Evolutionary conservation across 2,113 vertebrate species (phyloP), one percentile per base, ranked within the genome.

Genomic region (Pelobates fuscus): DNA sequence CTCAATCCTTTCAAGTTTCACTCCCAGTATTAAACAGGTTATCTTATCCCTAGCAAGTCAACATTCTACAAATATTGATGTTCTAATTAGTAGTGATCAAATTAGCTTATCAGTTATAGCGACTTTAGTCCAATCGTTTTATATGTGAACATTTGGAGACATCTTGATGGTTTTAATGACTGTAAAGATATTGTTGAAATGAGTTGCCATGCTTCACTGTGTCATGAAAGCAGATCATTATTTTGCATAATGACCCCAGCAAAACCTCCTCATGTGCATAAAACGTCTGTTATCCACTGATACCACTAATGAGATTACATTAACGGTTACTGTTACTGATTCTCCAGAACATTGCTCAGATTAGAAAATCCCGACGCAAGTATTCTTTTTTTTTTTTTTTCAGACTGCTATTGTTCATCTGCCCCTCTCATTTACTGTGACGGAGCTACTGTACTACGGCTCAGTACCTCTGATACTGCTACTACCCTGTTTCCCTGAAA

Each of bases 151-250:
- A 59, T 20, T 18, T 30, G 24, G 27, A 29, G 57, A 60, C n/a
- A 60, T 60, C 55, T 27, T 44, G 8, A 20, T 12, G 69, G 29
- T 49, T 71, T 59, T 71, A 27, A 71, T 61, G 69, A 61, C 24
- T 30, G n/a, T 43, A 68, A 46, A 27, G 32, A 60, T 20, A 71
- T 27, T 71, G 46, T 60, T 41, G 27, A 10, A 37, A 20, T 17
- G 24, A 46, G 30, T 54, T 27, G 55, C 37, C 69, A 25, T 60
- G 55, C 69, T 71, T 68, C 57, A 21, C 3, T 61, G 55, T 46
- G 57, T 32, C 55, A 27, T 71, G 69, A 61, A 60, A 44, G 14
- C 15, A 26, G 18, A 44, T 71, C 37, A 61, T 71, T 71, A 59
- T 21, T 41, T 23, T 71, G 20, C 10, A 71, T 60, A 71, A 71